A percentile compares a stretch with the other conserved stretches of the same genome.
Evolutionary conservation across 2,113 vertebrate genomes (phyloP).

Genomic region (Myiagra hebetior): DNA sequence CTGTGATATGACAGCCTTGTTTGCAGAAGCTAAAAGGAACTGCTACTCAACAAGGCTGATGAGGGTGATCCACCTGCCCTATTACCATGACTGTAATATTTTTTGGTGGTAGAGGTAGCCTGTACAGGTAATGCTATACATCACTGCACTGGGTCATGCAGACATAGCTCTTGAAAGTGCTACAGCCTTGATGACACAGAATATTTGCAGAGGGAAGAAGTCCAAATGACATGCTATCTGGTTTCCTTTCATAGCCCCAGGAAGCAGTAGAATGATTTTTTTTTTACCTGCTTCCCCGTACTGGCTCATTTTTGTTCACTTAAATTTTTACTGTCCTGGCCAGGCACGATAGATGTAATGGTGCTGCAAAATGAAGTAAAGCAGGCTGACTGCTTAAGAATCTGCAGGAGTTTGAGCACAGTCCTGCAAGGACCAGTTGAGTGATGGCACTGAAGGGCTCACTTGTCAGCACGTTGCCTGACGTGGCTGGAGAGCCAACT

Average conservation of each 20-base stretch:
- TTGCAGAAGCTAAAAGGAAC: not conserved
- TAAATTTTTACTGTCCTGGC: not conserved
- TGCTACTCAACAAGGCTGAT: not conserved
- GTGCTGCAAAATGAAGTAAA: not conserved
- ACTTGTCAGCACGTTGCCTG: not conserved
- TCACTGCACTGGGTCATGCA: not conserved
- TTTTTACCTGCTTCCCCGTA: not conserved
- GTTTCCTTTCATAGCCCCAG: not conserved
- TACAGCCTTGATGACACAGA: not conserved
- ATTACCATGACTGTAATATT: not conserved
- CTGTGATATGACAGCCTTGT: not conserved
- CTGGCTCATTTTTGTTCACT: not conserved
- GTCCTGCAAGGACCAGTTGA: not conserved
- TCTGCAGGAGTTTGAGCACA: not conserved
- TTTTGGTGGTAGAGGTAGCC: not conserved
- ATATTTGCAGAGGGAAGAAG: not conserved
- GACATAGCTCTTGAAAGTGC: not conserved
- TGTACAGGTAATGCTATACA: not conserved
- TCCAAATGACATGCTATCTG: not conserved
- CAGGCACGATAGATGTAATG: accelerated
- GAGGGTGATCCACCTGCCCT: not conserved
- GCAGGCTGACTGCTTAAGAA: not conserved
- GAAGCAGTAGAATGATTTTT: not conserved
- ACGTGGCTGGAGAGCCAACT: accelerated
- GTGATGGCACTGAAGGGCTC: not conserved